Evolutionary conservation across 2,113 vertebrate species (phyloP).

Genomic region (Hepsetus odoe): DNA sequence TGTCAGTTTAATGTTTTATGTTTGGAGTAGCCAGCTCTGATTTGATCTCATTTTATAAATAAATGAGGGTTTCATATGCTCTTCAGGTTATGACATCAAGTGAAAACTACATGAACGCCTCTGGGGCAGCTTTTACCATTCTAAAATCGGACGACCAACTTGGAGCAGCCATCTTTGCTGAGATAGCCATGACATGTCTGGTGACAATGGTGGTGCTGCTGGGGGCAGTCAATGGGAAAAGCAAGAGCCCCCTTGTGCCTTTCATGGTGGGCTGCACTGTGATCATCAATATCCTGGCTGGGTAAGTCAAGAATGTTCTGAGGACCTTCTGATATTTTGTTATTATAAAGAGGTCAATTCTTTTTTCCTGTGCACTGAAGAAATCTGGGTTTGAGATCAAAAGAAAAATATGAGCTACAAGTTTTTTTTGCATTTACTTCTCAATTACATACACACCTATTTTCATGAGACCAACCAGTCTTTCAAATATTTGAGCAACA

Average conservation of each 20-base stretch:
- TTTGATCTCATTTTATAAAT: neutral
- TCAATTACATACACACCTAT: too few relatives aligned
- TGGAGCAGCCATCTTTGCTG: constrained; percentile 68
- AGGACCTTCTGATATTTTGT: neutral
- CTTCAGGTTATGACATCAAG: constrained; percentile 65
- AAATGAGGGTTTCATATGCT: constrained; percentile 1
- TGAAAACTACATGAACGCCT: constrained; percentile 69
- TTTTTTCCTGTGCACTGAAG: too few relatives aligned
- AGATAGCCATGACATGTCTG: constrained; percentile 76
- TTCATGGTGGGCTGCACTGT: constrained; percentile 75
- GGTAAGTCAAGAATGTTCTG: constrained; percentile 60
- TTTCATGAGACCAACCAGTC: too few relatives aligned
- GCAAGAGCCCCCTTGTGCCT: constrained; percentile 72
- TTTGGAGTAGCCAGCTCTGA: neutral
- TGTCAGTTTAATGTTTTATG: neutral
- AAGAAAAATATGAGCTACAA: too few relatives aligned
- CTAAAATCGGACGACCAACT: constrained; percentile 70
- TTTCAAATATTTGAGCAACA: too few relatives aligned
- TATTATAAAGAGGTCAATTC: too few relatives aligned
- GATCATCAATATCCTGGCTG: constrained; percentile 72
- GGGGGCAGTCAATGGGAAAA: constrained; percentile 72
- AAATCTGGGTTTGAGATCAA: too few relatives aligned
- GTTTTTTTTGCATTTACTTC: too few relatives aligned
- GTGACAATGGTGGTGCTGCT: constrained; percentile 75
- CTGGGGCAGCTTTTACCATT: constrained; percentile 72